Percentiles rank a stretch among this genome's conserved stretches.
phyloP scores from a whole-genome alignment of 2,113 vertebrate genomes.

The Leptobrachium ailaonicum region DNA sequence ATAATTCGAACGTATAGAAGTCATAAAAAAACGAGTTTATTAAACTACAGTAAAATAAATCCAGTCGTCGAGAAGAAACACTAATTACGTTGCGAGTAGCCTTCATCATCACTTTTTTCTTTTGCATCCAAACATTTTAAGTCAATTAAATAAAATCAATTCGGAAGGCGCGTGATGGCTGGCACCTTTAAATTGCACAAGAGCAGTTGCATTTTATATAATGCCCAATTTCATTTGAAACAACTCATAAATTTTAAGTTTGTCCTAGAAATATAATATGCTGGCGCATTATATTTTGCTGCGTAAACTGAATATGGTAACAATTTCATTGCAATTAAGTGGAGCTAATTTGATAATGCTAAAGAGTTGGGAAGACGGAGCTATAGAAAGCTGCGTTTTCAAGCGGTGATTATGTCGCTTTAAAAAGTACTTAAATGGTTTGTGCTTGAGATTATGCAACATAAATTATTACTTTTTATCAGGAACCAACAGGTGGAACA shows the following conservation, averaged over 20 bases:
- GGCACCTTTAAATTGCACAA: slow-evolving; percentile 38
- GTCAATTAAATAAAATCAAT: slow-evolving; percentile 16
- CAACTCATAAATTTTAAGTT: slow-evolving; percentile 42
- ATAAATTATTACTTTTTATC: background rate
- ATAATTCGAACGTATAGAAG: too few relatives aligned
- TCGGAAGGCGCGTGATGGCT: slow-evolving; percentile 14
- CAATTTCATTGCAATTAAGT: slow-evolving; percentile 33
- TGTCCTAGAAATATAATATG: slow-evolving; percentile 29
- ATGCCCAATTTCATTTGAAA: slow-evolving; percentile 39
- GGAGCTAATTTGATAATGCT: slow-evolving; percentile 33
- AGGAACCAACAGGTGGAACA: slow-evolving; percentile 16
- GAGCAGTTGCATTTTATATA: slow-evolving; percentile 19
- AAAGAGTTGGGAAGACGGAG: slow-evolving; percentile 5
- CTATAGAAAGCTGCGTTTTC: background rate
- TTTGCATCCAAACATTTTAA: slow-evolving; percentile 26
- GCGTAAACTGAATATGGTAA: slow-evolving; percentile 43
- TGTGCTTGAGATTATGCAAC: slow-evolving; percentile 15
- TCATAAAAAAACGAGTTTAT: too few relatives aligned
- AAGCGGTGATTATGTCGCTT: background rate
- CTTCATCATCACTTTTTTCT: slow-evolving; percentile 14
- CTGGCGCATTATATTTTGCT: slow-evolving; percentile 40
- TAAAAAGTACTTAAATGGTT: slow-evolving; percentile 4
- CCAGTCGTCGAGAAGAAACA: slow-evolving; percentile 5
- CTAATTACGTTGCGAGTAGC: slow-evolving; percentile 9
- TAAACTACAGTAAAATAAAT: background rate